Percentiles rank a stretch among this genome's conserved stretches.
These are phyloP conservation scores for Aphis gossypii DNA, from an alignment of 1,140 invertebrate genomes.

Conservation along the genomic window DNA sequence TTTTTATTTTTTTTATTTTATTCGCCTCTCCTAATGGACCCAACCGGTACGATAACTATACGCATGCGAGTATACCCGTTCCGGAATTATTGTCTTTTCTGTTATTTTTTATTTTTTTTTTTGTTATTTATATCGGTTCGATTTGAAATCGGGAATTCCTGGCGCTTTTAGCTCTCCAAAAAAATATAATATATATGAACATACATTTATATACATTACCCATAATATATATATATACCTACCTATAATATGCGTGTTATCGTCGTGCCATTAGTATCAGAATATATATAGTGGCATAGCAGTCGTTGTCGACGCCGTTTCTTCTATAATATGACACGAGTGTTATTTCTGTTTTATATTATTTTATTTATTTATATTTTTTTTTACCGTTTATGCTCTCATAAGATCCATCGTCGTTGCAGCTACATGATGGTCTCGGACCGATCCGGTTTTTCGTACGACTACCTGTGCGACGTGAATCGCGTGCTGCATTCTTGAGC, in stretches of 20 bases:
- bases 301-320: not conserved
- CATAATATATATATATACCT: not conserved
- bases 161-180: constrained; percentile 38
- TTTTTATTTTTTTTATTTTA: constrained; percentile 54
- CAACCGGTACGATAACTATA: constrained; percentile 49
- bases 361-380: not conserved
- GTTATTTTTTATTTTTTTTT: constrained; percentile 10
- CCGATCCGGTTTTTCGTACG: constrained; percentile 41
- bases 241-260: not conserved
- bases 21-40: constrained; percentile 50
- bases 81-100: constrained; percentile 33
- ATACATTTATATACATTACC: not conserved
- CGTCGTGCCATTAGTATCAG: constrained; percentile 46
- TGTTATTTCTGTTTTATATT: constrained; percentile 8
- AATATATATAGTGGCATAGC: not conserved
- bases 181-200: not conserved
- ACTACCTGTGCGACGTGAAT: not conserved
- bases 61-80: not conserved
- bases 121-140: constrained; percentile 33
- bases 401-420: not conserved
- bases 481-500: constrained; percentile 18
- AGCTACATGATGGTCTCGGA: not conserved
- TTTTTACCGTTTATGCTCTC: constrained; percentile 21
- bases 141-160: constrained; percentile 27
- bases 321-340: constrained; percentile 12